A percentile compares a stretch with the other conserved stretches of the same genome.
Conservation (phyloP, 2,888 invertebrate genomes). For the Chelonus formosanus region DNA sequence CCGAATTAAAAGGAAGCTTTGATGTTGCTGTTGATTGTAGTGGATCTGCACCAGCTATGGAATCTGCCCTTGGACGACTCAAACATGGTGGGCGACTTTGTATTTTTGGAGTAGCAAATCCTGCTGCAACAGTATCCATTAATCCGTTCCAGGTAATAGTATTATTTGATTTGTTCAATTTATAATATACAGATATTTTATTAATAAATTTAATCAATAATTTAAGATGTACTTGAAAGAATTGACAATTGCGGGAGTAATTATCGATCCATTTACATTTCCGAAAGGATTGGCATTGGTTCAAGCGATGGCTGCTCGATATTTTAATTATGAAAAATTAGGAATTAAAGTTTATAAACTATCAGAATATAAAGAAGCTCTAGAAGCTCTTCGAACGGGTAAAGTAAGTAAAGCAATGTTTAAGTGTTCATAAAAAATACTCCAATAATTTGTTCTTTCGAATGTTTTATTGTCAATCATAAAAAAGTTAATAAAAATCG, state of each 20-base stretch:
- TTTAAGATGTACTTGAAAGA: slow-evolving; percentile 73
- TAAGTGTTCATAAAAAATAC: slow-evolving; percentile 52
- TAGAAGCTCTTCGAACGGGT: slow-evolving; percentile 68
- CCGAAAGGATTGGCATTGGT: slow-evolving; percentile 72
- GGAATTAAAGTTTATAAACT: slow-evolving; percentile 70
- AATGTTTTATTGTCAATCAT: slow-evolving; percentile 1
- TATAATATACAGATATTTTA: slow-evolving; percentile 1
- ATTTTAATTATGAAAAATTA: slow-evolving; percentile 70
- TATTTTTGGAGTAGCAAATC: slow-evolving; percentile 75
- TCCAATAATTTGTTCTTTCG: background rate
- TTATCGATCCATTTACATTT: slow-evolving; percentile 76
- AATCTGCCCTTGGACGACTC: slow-evolving; percentile 70
- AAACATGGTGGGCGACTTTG: slow-evolving; percentile 73
- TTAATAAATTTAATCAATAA: slow-evolving; percentile 8
- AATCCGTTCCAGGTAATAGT: slow-evolving; percentile 54
- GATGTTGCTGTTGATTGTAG: slow-evolving; percentile 79
- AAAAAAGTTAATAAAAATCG: slow-evolving; percentile 1
- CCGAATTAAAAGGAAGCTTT: slow-evolving; percentile 68
- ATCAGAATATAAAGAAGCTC: slow-evolving; percentile 68
- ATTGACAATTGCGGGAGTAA: slow-evolving; percentile 72
- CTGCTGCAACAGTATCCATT: slow-evolving; percentile 65
- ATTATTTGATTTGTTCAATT: slow-evolving; percentile 1
- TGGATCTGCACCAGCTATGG: slow-evolving; percentile 76
- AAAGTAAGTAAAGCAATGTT: slow-evolving; percentile 72
- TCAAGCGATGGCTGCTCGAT: slow-evolving; percentile 72